A percentile compares a stretch with the other conserved stretches of the same genome.
These are phyloP conservation scores for Chlorops oryzae DNA, from an alignment of 1,140 invertebrate genomes.

Conservation along the genomic window DNA sequence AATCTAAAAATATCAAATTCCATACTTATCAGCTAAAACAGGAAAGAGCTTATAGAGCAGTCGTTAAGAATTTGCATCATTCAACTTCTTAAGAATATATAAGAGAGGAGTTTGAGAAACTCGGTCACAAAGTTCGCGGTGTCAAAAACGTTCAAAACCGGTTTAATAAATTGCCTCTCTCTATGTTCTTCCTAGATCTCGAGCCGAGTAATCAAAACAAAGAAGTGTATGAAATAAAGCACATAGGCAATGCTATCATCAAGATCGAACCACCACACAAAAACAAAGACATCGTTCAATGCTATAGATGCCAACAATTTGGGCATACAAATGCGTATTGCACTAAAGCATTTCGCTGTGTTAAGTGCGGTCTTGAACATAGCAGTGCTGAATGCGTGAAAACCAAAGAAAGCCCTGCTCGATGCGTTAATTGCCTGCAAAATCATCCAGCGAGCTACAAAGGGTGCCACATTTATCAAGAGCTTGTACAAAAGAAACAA, in stretches of 20 bases:
- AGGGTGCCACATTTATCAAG: slow-evolving; percentile 33
- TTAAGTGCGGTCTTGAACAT: slow-evolving; percentile 43
- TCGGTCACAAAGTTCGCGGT: slow-evolving; percentile 17
- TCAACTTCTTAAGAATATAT: slow-evolving; percentile 20
- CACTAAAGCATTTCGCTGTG: slow-evolving; percentile 26
- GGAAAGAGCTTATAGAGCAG: slow-evolving; percentile 18
- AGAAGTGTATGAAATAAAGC: slow-evolving; percentile 36
- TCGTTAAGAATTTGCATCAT: slow-evolving; percentile 25
- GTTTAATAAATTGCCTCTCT: slow-evolving; percentile 29
- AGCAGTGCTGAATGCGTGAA: slow-evolving; percentile 23
- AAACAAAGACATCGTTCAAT: slow-evolving; percentile 33
- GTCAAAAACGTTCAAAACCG: slow-evolving; percentile 24
- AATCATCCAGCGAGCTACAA: slow-evolving; percentile 44
- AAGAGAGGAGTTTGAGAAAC: slow-evolving; percentile 13
- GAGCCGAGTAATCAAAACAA: slow-evolving; percentile 37
- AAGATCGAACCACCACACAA: slow-evolving; percentile 31
- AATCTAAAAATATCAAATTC: slow-evolving; percentile 4
- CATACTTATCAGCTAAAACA: slow-evolving; percentile 18
- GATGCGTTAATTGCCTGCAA: slow-evolving; percentile 35
- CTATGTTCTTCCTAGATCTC: slow-evolving; percentile 39
- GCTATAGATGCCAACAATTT: slow-evolving; percentile 38
- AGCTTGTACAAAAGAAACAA: too few species aligned
- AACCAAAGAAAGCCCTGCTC: slow-evolving; percentile 22
- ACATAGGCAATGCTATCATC: slow-evolving; percentile 29
- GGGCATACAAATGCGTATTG: slow-evolving; percentile 45